These are phyloP conservation scores for Tychaedon coryphoeus DNA, from an alignment of 2,113 vertebrate genomes.

Conservation along the genomic window DNA sequence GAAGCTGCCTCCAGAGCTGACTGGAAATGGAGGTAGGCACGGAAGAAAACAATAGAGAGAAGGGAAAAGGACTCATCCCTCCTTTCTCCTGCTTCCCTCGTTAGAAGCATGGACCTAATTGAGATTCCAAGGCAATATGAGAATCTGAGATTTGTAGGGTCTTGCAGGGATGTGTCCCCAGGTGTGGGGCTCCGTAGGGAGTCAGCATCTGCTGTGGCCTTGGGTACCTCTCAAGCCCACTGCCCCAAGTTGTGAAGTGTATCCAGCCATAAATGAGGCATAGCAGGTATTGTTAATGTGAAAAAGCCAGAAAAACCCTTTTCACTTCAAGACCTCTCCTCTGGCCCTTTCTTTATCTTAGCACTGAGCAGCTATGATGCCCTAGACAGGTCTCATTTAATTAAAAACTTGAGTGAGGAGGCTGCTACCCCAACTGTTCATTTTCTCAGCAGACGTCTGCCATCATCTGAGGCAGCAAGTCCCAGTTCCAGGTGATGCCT, in stretches of 20 bases:
- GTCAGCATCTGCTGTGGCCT: neutral
- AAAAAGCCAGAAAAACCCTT: neutral
- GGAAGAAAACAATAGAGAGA: neutral
- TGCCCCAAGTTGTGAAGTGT: neutral
- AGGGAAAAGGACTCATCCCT: neutral
- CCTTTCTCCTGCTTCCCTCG: neutral
- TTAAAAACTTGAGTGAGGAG: neutral
- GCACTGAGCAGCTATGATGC: neutral
- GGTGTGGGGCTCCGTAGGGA: neutral
- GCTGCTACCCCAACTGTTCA: neutral
- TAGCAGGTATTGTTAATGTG: neutral
- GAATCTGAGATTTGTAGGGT: neutral
- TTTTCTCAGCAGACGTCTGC: neutral
- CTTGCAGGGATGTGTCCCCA: neutral
- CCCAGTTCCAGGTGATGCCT: accelerated
- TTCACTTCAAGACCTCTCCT: neutral
- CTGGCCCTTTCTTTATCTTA: neutral
- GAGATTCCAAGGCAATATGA: neutral
- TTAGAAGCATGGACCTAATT: neutral
- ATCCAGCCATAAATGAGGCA: neutral
- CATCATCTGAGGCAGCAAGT: accelerated
- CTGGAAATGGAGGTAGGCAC: neutral
- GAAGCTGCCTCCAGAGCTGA: neutral
- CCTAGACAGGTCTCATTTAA: neutral
- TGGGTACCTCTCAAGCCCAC: neutral